A percentile compares a stretch with the other conserved stretches of the same genome.
Conservation (phyloP, 1,140 invertebrate species). For the Orchestia grillus region DNA sequence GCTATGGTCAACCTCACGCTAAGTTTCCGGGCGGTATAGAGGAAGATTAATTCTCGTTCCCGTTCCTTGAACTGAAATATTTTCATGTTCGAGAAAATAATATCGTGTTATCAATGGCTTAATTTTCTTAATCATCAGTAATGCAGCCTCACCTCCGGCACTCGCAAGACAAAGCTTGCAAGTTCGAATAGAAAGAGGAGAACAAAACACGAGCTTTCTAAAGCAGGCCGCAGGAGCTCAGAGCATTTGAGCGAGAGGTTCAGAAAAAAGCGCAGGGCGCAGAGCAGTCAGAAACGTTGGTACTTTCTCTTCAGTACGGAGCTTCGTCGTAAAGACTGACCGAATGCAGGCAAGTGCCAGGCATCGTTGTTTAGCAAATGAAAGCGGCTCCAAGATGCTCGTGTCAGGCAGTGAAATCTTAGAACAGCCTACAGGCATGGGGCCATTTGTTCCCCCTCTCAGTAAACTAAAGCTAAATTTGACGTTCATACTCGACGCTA, state of each 20-base stretch:
- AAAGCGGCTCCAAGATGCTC: slow-evolving; percentile 24
- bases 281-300: neutral
- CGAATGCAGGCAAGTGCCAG: slow-evolving; percentile 49
- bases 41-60: neutral
- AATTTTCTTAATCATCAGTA: neutral
- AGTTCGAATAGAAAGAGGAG: neutral
- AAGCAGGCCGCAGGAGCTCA: neutral
- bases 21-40: neutral
- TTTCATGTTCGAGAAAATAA: neutral
- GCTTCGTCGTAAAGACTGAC: slow-evolving; percentile 17
- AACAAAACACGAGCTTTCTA: slow-evolving; percentile 40
- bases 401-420: slow-evolving; percentile 26
- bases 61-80: neutral
- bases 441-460: neutral
- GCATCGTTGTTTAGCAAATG: slow-evolving; percentile 41
- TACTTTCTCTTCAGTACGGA: slow-evolving; percentile 18
- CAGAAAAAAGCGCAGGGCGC: slow-evolving; percentile 12
- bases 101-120: neutral
- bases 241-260: slow-evolving; percentile 3
- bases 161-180: neutral
- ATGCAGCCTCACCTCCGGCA: neutral
- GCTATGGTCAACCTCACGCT: neutral
- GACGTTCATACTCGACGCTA: neutral
- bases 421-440: neutral
- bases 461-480: neutral